These are phyloP conservation scores for Ecliptopera silaceata DNA, from an alignment of 2,888 invertebrate genomes.

Conservation along the genomic window DNA sequence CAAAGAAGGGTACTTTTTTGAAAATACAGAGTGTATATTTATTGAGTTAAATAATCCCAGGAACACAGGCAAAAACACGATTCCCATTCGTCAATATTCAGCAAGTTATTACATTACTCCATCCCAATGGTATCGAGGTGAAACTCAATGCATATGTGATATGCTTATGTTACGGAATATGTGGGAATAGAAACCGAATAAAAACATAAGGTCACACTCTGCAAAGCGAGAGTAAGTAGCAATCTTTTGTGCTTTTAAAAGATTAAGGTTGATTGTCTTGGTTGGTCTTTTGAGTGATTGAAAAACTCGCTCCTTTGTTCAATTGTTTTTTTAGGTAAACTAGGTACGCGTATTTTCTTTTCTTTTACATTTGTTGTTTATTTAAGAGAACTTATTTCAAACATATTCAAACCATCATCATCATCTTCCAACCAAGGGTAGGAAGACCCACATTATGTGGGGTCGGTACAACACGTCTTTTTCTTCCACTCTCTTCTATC, in stretches of 20 bases:
- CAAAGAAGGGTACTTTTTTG: no score
- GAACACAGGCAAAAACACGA: constrained; percentile 17
- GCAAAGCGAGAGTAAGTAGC: constrained; percentile 8
- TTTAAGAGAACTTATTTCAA: no score
- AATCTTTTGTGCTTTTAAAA: constrained; percentile 20
- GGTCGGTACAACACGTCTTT: no score
- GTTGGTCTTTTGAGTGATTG: constrained; percentile 21
- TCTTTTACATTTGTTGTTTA: no score
- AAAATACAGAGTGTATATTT: no score
- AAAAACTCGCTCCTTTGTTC: constrained; percentile 4
- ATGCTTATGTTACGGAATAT: constrained; percentile 21
- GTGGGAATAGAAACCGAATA: constrained; percentile 26
- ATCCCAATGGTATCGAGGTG: constrained; percentile 23
- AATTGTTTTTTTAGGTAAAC: neutral
- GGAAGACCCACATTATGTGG: no score
- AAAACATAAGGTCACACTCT: constrained; percentile 24
- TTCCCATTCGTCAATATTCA: constrained; percentile 29
- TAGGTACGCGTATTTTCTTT: no score
- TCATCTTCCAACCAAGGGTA: no score
- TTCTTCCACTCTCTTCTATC: no score
- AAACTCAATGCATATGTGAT: constrained; percentile 30
- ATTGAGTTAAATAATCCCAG: neutral
- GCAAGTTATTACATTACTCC: constrained; percentile 30
- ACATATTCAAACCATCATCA: no score
- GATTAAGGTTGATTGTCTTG: constrained; percentile 5